Conservation (phyloP, 2,113 vertebrate genomes). For the Rhadina sibilatrix region DNA sequence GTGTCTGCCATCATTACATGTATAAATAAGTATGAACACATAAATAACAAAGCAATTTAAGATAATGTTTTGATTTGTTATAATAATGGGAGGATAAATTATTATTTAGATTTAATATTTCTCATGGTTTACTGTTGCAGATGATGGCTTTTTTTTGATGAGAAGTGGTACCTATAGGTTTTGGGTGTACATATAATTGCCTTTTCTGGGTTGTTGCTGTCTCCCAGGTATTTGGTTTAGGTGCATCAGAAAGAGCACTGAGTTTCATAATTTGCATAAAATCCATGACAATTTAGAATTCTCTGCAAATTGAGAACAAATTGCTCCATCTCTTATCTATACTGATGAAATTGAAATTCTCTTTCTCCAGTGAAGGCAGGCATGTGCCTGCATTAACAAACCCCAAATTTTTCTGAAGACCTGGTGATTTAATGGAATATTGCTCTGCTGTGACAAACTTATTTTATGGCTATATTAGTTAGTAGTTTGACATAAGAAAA, state of each 20-base stretch:
- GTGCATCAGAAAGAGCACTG: background rate
- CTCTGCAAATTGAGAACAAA: background rate
- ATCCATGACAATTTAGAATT: background rate
- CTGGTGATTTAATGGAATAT: background rate
- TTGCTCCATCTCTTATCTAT: background rate
- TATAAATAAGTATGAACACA: background rate
- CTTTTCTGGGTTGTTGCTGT: background rate
- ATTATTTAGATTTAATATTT: background rate
- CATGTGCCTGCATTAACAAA: accelerated
- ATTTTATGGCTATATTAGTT: background rate
- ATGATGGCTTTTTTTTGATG: background rate
- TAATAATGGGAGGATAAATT: background rate
- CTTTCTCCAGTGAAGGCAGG: background rate
- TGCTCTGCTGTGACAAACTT: background rate
- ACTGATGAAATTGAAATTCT: background rate
- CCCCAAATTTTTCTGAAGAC: background rate
- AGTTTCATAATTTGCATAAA: background rate
- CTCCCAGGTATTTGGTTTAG: background rate
- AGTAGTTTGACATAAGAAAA: background rate
- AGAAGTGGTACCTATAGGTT: background rate
- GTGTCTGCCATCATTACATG: background rate
- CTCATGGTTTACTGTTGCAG: background rate
- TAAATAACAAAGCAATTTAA: background rate
- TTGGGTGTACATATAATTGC: background rate
- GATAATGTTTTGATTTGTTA: accelerated